Percentiles rank a stretch among this genome's conserved stretches.
Conservation (phyloP, 1,140 invertebrate genomes). For the Glossosoma conforme region DNA sequence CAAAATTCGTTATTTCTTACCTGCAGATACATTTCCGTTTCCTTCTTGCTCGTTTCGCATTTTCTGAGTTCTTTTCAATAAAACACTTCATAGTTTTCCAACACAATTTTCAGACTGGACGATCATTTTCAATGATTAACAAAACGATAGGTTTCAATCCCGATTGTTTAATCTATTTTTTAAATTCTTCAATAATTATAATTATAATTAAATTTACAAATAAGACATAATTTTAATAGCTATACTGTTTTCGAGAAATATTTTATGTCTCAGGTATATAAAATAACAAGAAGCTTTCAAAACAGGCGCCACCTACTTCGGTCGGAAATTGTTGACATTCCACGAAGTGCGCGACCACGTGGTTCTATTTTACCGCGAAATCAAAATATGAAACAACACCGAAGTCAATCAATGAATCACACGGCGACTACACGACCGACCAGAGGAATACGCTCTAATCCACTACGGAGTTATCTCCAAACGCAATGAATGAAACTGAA, state of each 20-base stretch:
- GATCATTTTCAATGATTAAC: conserved; percentile 2
- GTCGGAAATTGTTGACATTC: conserved; percentile 31
- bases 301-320: conserved; percentile 10
- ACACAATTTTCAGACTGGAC: background rate
- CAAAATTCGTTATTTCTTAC: too few relatives aligned
- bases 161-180: too few relatives aligned
- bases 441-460: background rate
- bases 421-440: background rate
- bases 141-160: too few relatives aligned
- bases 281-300: conserved; percentile 6
- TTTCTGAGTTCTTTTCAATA: conserved; percentile 20
- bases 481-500: too few relatives aligned
- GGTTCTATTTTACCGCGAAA: conserved; percentile 13
- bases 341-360: conserved; percentile 20
- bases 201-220: too few relatives aligned
- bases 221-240: too few relatives aligned
- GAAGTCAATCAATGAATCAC: conserved; percentile 13
- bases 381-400: conserved; percentile 11
- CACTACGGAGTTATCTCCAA: too few relatives aligned
- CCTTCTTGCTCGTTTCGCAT: conserved; percentile 28
- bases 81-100: conserved; percentile 14
- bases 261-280: too few relatives aligned
- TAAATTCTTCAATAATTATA: too few relatives aligned
- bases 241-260: too few relatives aligned
- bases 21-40: conserved; percentile 19